phyloP scores from a whole-genome alignment of 2,113 vertebrate species.

The Tragelaphus imberbis region DNA sequence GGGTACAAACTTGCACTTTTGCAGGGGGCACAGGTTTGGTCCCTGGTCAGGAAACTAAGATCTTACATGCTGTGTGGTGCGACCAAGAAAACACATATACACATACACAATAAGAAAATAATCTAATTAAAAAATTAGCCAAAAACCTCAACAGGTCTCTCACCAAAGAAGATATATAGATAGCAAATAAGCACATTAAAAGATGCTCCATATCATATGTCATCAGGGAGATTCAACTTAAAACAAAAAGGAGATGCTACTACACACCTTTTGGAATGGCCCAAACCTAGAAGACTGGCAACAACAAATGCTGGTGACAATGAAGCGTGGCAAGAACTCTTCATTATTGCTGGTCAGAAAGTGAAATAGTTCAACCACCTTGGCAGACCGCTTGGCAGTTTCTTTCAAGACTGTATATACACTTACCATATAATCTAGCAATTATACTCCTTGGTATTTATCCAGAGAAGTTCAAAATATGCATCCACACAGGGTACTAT shows the following conservation, averaged over 20 bases:
- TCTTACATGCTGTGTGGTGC: neutral
- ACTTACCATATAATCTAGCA: neutral
- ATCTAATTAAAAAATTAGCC: neutral
- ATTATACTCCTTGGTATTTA: neutral
- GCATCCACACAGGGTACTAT: neutral
- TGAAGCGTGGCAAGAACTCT: too few relatives aligned
- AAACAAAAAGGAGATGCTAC: neutral
- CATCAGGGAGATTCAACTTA: neutral
- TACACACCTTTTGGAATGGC: neutral
- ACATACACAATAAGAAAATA: neutral
- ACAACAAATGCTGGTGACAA: neutral
- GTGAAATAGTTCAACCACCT: neutral
- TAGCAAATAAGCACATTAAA: neutral
- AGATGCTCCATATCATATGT: neutral
- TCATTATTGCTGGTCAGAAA: neutral
- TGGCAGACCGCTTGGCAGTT: neutral
- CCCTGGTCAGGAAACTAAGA: neutral
- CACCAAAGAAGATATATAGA: neutral
- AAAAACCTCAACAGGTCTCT: neutral
- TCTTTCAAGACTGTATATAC: neutral
- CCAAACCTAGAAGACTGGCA: neutral
- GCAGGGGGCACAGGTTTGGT: neutral
- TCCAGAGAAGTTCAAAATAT: neutral
- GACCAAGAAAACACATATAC: neutral
- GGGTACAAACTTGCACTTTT: neutral